Evolutionary conservation across 1,140 invertebrate genomes (phyloP).

Genomic region (Drosophila pectinifera): DNA sequence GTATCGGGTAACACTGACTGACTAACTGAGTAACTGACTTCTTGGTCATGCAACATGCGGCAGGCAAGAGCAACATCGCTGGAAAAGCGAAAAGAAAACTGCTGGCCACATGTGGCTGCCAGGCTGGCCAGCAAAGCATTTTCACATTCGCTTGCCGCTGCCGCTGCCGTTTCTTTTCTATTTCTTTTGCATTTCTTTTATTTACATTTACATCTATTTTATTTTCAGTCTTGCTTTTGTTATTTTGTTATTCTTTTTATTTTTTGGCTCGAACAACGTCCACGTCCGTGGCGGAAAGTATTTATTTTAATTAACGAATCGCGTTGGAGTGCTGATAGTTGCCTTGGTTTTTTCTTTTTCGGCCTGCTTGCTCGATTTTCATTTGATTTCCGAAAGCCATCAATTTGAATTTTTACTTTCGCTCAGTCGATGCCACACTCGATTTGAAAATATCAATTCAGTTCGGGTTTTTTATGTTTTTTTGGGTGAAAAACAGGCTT

Average conservation of each 20-base stretch:
- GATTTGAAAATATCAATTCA: conserved; percentile 4
- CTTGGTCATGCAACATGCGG: conserved; percentile 71
- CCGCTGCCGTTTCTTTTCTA: conserved; percentile 29
- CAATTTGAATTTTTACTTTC: conserved; percentile 66
- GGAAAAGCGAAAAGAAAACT: conserved; percentile 74
- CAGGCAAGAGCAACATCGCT: conserved; percentile 37
- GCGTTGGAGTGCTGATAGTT: conserved; percentile 61
- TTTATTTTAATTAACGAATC: conserved; percentile 78
- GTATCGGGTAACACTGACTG: conserved; percentile 59
- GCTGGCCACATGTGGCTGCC: conserved; percentile 43
- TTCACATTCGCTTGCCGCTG: conserved; percentile 47
- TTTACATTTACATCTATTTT: conserved; percentile 26
- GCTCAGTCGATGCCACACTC: conserved; percentile 9
- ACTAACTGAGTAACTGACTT: conserved; percentile 68
- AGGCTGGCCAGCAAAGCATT: conserved; percentile 7
- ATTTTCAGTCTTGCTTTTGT: conserved; percentile 13
- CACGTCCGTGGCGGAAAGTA: conserved; percentile 71
- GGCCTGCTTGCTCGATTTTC: conserved; percentile 45
- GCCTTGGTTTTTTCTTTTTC: conserved; percentile 26
- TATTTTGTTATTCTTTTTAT: conserved; percentile 8
- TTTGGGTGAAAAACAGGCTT: not conserved
- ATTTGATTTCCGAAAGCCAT: conserved; percentile 73
- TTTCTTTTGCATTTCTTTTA: conserved; percentile 29
- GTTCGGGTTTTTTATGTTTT: not conserved
- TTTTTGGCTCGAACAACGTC: conserved; percentile 36